Base-by-base conservation (phyloP, 2,888 invertebrate genomes). In the Yponomeuta cagnagella region DNA sequence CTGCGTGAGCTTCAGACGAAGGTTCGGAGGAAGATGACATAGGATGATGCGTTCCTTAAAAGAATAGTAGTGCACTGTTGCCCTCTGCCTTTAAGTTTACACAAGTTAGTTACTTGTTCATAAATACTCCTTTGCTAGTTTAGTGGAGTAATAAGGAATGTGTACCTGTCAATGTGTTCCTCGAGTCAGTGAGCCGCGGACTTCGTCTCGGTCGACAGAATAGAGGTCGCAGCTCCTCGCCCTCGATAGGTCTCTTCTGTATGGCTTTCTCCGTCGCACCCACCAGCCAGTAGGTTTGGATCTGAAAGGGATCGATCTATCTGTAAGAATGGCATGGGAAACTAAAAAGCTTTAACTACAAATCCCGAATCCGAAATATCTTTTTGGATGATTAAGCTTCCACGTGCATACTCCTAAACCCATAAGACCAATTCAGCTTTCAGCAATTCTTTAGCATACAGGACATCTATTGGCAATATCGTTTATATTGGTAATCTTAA, bases 191-290 rank as follows among this genome's bases (percentile, higher is more conserved):
- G 73, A 96, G 86, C 76, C 96, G 95, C 0, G 97, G 97, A 83
- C 96, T 96, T 75, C 95, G 93, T 33, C 96, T 93, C 48, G 97
- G 97, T 64, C 97, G 94, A 80, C 97, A 96, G 85, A 97, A 97
- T 68, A 97, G 85, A 0, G 97, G 97, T 8, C 96, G 95, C 75
- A 95, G 83, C 75, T 96, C 96, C 70, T 94, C 94, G 74, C 95
- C 92, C 78, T 96, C 96, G 64, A 95, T 94, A 70, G 94, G 94
- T 77, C 96, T 90, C 83, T 95, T 95, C 80, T 96, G 96, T 72
- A 97, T 95, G 63, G 97, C 97, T 75, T 94, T 95, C 73, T 97
- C 97, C 2, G 95, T 96, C 10, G 97, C 97, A 52, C 95, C 95
- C 1, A 93, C 86, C 72, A 97, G 87, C 97, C 97, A 97, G 79